Evolutionary conservation across 2,113 vertebrate genomes (phyloP).

Genomic region (Macrotus californicus): DNA sequence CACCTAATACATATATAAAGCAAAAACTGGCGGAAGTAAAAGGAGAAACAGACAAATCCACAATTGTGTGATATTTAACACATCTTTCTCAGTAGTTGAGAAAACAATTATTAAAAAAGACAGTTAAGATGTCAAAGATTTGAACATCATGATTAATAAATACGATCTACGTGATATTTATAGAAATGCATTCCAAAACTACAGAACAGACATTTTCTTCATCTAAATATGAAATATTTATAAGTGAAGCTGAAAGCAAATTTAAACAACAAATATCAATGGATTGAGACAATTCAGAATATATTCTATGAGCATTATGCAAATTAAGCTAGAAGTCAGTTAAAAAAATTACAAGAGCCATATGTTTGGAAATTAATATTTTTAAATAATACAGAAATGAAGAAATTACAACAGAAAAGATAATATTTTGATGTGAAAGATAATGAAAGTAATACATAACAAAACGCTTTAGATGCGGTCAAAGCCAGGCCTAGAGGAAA

Average conservation of each 20-base stretch:
- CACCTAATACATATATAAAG: not conserved
- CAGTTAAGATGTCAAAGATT: not conserved
- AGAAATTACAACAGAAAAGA: not conserved
- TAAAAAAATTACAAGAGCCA: not conserved
- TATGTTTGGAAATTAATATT: not conserved
- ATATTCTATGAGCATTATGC: not conserved
- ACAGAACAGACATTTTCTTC: not conserved
- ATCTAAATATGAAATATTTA: not conserved
- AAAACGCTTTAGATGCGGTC: not conserved
- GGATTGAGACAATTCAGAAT: not conserved
- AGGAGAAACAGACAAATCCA: not conserved
- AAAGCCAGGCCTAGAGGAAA: not conserved
- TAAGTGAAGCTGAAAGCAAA: not conserved
- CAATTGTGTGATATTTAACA: not conserved
- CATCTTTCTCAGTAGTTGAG: not conserved
- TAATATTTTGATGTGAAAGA: not conserved
- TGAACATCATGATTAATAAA: not conserved
- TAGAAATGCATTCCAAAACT: not conserved
- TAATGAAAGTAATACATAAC: not conserved
- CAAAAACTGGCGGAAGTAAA: conserved; percentile 6
- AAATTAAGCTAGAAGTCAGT: not conserved
- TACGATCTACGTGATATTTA: not conserved
- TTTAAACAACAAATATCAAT: not conserved
- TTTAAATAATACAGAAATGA: not conserved
- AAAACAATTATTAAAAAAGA: not conserved